Percentiles rank a stretch among this genome's conserved stretches.
phyloP scores from a whole-genome alignment of 2,113 vertebrate species.

The Azemiops feae region DNA sequence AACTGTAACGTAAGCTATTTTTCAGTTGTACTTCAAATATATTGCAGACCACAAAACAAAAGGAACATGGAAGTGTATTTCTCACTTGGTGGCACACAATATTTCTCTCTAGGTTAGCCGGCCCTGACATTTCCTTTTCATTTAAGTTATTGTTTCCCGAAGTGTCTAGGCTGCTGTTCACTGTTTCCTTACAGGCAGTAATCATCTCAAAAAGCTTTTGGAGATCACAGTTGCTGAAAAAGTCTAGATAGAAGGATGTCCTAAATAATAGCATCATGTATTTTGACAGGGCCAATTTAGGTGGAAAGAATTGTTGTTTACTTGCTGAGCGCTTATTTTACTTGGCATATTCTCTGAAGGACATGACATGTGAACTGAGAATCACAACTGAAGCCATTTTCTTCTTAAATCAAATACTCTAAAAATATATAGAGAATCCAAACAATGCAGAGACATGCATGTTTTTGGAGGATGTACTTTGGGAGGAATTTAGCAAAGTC shows the following conservation, averaged over 20 bases:
- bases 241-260: conserved; percentile 29
- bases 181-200: conserved; percentile 41
- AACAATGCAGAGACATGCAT: conserved; percentile 11
- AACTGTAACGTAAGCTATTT: neutral
- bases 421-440: conserved; percentile 3
- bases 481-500: conserved; percentile 6
- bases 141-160: conserved; percentile 43
- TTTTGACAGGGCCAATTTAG: conserved; percentile 45
- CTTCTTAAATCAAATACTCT: conserved; percentile 19
- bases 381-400: conserved; percentile 14
- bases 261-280: conserved; percentile 44
- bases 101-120: conserved; percentile 2
- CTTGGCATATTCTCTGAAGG: conserved; percentile 25
- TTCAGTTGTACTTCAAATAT: neutral
- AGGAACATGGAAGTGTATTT: conserved; percentile 1
- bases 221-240: conserved; percentile 29
- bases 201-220: conserved; percentile 48
- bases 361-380: conserved; percentile 27
- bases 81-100: neutral
- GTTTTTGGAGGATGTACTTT: neutral
- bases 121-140: conserved; percentile 35
- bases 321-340: conserved; percentile 21
- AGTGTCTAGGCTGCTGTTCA: conserved; percentile 35
- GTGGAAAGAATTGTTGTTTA: conserved; percentile 42
- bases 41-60: neutral